These are phyloP conservation scores for Salvelinus alpinus DNA, from an alignment of 2,113 vertebrate species.

Conservation along the genomic window DNA sequence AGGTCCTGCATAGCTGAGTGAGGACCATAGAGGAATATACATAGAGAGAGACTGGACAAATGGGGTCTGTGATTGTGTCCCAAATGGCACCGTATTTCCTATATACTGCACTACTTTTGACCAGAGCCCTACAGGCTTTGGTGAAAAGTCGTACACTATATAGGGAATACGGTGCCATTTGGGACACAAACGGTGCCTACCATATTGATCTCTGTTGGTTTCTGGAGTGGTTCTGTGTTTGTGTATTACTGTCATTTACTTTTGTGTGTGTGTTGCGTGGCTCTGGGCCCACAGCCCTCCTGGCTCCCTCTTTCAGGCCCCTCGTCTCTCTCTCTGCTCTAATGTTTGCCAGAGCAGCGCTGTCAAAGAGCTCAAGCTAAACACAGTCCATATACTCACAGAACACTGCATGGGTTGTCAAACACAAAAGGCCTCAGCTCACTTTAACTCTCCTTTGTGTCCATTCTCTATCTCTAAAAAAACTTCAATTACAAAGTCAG, in stretches of 20 bases:
- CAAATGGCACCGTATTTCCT: not conserved
- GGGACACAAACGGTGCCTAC: not conserved
- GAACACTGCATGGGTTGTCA: slow-evolving; percentile 24
- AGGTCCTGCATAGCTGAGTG: slow-evolving; percentile 15
- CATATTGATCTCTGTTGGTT: not conserved
- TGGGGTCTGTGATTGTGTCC: not conserved
- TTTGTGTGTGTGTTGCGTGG: slow-evolving; percentile 11
- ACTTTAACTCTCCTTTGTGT: slow-evolving; percentile 15
- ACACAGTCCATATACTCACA: slow-evolving; percentile 45
- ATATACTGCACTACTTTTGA: not conserved
- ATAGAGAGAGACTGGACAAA: not conserved
- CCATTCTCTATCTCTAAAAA: slow-evolving; percentile 16
- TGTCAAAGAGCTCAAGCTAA: slow-evolving; percentile 52
- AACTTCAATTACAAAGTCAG: slow-evolving; percentile 37
- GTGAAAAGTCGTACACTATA: no score
- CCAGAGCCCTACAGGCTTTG: no score
- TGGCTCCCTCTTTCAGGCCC: slow-evolving; percentile 71
- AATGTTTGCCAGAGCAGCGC: slow-evolving; percentile 72
- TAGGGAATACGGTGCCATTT: no score
- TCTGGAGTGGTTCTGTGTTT: slow-evolving; percentile 1
- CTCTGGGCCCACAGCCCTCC: slow-evolving; percentile 24
- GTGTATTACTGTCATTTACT: slow-evolving; percentile 7
- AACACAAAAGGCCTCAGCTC: slow-evolving; percentile 46
- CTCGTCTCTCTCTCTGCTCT: slow-evolving; percentile 61
- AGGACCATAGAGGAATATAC: slow-evolving; percentile 8